Evolutionary conservation across 2,888 invertebrate species (phyloP).

Genomic region (Limnephilus rhombicus): DNA sequence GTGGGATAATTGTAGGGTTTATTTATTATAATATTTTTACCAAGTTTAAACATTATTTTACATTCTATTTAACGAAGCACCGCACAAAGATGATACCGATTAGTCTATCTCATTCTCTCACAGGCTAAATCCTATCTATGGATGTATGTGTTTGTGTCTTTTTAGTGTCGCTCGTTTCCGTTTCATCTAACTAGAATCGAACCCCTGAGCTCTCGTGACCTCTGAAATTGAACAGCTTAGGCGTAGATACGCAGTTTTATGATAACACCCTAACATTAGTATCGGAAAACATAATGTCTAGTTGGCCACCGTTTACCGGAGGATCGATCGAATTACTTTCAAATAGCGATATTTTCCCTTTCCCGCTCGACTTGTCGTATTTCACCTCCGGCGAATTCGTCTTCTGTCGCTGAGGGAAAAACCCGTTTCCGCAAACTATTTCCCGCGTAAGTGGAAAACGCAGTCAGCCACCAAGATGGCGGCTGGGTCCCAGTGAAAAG

Average conservation of each 20-base stretch:
- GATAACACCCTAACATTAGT: background rate
- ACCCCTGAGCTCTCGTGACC: background rate
- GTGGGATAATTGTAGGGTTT: too few species aligned
- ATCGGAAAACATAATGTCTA: background rate
- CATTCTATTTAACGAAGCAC: too few species aligned
- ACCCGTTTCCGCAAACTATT: constrained; percentile 28
- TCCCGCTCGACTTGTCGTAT: background rate
- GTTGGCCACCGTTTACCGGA: background rate
- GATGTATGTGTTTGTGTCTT: too few species aligned
- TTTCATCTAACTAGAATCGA: background rate
- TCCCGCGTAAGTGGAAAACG: background rate
- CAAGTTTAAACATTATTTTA: too few species aligned
- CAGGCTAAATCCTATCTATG: too few species aligned
- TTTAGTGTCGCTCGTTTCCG: too few species aligned
- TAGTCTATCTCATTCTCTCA: too few species aligned
- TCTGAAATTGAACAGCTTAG: background rate
- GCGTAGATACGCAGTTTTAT: background rate
- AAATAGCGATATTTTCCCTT: constrained; percentile 1
- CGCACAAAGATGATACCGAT: too few species aligned
- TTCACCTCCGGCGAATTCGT: constrained; percentile 11
- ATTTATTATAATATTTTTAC: too few species aligned
- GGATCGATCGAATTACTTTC: background rate
- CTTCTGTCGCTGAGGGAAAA: background rate
- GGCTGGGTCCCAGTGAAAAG: background rate
- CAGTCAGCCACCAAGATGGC: background rate